Evolutionary conservation across 2,888 invertebrate genomes (phyloP), one percentile per base, ranked within the genome.

Genomic region (Microctonus aethiopoides): DNA sequence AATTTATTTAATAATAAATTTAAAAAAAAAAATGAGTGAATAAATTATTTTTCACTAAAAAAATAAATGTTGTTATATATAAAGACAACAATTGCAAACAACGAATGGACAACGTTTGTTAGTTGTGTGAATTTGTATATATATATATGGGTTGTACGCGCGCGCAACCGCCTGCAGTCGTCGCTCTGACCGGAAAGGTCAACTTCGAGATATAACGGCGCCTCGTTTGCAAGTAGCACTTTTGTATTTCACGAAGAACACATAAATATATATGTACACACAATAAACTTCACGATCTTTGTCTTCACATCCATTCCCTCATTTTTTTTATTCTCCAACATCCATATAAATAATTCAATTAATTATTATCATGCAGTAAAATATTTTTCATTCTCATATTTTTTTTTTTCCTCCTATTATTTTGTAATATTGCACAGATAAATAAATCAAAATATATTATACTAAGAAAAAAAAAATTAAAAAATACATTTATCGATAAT

Each of bases 151-250:
- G 4, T 46, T n/a, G n/a, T n/a, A n/a, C n/a, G n/a, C n/a, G 16
- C 16, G 16, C 5, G 16, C 46, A 16, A 7, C 46, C 16, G 46
- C 16, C 16, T 46, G n/a, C 46, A 46, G 46, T 46, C 16, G 46
- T 46, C 46, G 46, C 16, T 46, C 16, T 46, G 70, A 68, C 70
- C 66, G 70, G 68, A 73, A 73, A 71, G 61, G 70, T 72, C 71
- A 52, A 52, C 52, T 64, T 64, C 34, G 52, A 54, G 52, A 52
- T 64, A 64, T 64, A 64, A 64, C 64, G 64, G 64, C 16, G 46
- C 20, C 32, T 63, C 52, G 29, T 51, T 64, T 46, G 39, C 64
- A 64, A 51, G 52, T 64, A 52, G 64, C 64, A 64, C 64, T 64
- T 63, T 56, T 46, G 46, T 65, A 67, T 68, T 72, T 61, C 36